phyloP scores from a whole-genome alignment of 92 coral and sea anemone species.

The Porites evermanni region DNA sequence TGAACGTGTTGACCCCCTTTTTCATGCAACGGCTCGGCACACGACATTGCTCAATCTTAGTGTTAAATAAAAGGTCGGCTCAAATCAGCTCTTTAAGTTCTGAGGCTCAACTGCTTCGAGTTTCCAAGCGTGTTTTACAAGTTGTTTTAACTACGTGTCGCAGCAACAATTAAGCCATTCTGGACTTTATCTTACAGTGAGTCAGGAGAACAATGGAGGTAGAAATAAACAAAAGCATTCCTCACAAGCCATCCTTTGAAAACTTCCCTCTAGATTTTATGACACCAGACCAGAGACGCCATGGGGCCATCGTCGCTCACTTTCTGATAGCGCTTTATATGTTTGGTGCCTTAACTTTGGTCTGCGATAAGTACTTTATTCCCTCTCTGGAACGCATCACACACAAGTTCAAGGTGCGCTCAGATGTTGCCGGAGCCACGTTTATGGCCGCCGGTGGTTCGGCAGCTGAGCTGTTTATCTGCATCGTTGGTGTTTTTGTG shows the following conservation, averaged over 20 bases:
- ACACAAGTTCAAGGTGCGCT: conserved; percentile 59
- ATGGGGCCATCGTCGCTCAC: conserved; percentile 65
- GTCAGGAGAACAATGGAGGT: too few relatives aligned
- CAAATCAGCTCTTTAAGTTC: too few relatives aligned
- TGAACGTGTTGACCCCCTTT: too few relatives aligned
- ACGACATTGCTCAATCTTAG: too few relatives aligned
- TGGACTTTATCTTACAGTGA: too few relatives aligned
- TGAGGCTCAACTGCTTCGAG: too few relatives aligned
- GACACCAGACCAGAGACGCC: conserved; percentile 71
- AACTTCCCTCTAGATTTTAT: conserved; percentile 81
- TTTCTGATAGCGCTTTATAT: conserved; percentile 65
- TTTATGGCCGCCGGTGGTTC: conserved; percentile 93
- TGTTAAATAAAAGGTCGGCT: too few relatives aligned
- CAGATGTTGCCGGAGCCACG: conserved; percentile 87
- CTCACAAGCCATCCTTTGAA: conserved; percentile 66
- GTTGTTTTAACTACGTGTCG: too few relatives aligned
- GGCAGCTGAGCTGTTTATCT: conserved; percentile 82
- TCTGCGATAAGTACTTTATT: conserved; percentile 81
- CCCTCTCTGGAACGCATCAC: conserved; percentile 72
- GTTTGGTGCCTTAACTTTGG: conserved; percentile 76
- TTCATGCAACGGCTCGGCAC: too few relatives aligned
- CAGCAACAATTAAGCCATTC: too few relatives aligned
- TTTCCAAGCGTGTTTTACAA: too few relatives aligned
- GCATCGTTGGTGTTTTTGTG: conserved; percentile 81
- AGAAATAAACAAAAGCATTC: too few relatives aligned